Percentiles rank a stretch among this genome's conserved stretches.
Conservation (phyloP, 2,113 vertebrate genomes). For the Campylomormyrus numenius region DNA sequence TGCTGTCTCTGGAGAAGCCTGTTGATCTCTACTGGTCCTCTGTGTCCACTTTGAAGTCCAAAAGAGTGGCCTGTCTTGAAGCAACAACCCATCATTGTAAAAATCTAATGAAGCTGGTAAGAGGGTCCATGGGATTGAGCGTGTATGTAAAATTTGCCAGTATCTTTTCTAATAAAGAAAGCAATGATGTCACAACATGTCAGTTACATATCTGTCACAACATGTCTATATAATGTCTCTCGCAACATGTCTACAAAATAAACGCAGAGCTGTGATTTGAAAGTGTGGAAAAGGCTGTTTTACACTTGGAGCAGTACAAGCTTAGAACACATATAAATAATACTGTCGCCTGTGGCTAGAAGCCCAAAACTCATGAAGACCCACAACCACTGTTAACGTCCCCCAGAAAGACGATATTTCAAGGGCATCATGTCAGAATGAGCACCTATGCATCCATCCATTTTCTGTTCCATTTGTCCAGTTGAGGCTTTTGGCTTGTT, state of each 20-base stretch:
- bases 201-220: too few relatives aligned
- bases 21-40: background rate
- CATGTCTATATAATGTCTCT: background rate
- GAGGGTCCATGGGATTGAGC: background rate
- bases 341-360: background rate
- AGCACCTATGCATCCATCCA: background rate
- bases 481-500: background rate
- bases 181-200: background rate
- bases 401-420: background rate
- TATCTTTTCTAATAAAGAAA: slow-evolving; percentile 2
- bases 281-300: background rate
- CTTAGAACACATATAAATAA: background rate
- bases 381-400: background rate
- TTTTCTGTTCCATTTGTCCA: background rate
- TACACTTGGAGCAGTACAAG: background rate
- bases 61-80: background rate
- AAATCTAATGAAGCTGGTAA: background rate
- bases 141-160: background rate
- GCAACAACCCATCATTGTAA: background rate
- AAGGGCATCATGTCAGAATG: background rate
- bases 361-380: background rate
- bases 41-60: background rate
- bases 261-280: background rate
- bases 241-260: background rate
- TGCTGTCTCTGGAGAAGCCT: background rate